Base-by-base conservation (phyloP, 2,888 invertebrate species). In the Drosophila bunnanda region DNA sequence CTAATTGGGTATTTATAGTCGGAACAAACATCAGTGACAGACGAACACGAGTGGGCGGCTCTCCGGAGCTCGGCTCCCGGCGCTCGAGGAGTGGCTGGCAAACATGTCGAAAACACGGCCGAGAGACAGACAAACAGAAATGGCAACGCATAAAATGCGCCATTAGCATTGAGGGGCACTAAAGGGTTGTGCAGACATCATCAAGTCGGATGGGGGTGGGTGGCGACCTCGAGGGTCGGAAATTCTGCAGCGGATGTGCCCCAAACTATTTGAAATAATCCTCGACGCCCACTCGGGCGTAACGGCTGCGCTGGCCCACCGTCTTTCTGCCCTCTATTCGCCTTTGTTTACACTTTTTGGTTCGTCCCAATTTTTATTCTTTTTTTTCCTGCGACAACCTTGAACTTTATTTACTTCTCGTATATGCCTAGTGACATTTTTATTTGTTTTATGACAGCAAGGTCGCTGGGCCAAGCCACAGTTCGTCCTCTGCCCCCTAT, bases 241-340 rank as follows among this genome's bases (percentile, higher is more conserved):
- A 88, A 85, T 85, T 88, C 83, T 85, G 88, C 85, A 85, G 61
- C 85, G 83, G 83, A 83, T 83, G 82, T 88, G 77, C 85, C 85
- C 61, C 61, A 73, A 72, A 85, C 88, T 88, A 82, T 88, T 74
- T 83, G 80, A 76, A 88, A 80, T 88, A 87, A 87, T 82, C 82
- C 82, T 60, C 50, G 55, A 69, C 70, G 66, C 69, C 59, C 61
- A 67, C 68, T 60, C 55, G 65, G 57, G 61, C 80, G 52, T 55
- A 64, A 69, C 57, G 60, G 62, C 46, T 75, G 57, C 72, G 44
- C 41, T 59, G 64, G 52, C 48, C 46, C 38, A 57, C 64, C 56
- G 34, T 56, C 17, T 54, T 52, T 50, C 55, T 52, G 53, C 36
- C 56, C 44, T 52, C 44, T 43, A 66, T 65, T 71, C 60, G 60